phyloP scores from a whole-genome alignment of 2,113 vertebrate genomes.

The Hassar affinis region DNA sequence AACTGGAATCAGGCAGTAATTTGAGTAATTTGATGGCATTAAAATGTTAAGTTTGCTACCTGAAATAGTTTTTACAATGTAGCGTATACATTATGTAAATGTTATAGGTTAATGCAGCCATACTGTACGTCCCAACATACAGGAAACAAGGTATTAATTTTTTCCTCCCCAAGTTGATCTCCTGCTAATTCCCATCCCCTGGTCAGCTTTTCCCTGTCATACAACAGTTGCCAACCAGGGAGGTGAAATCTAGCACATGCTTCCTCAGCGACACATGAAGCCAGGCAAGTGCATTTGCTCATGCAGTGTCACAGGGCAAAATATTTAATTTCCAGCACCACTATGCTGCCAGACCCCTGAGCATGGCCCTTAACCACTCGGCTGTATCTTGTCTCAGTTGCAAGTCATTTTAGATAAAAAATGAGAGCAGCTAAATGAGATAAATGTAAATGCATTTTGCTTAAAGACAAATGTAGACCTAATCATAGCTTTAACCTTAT shows the following conservation, averaged over 20 bases:
- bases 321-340: background rate
- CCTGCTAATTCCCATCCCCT: background rate
- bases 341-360: background rate
- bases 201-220: background rate
- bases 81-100: background rate
- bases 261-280: background rate
- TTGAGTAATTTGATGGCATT: background rate
- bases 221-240: background rate
- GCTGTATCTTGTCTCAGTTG: background rate
- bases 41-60: background rate
- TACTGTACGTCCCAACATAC: background rate
- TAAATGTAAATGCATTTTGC: background rate
- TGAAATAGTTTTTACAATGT: background rate
- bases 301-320: background rate
- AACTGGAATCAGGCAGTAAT: background rate
- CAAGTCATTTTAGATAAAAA: background rate
- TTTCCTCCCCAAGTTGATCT: background rate
- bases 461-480: background rate
- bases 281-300: background rate
- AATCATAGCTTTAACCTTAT: background rate
- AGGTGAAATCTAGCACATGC: background rate
- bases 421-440: background rate
- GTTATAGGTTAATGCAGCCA: background rate
- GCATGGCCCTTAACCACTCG: background rate
- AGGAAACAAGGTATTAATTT: background rate